Conservation (phyloP, 2,888 invertebrate species). For the Cyrtodaria siliqua region DNA sequence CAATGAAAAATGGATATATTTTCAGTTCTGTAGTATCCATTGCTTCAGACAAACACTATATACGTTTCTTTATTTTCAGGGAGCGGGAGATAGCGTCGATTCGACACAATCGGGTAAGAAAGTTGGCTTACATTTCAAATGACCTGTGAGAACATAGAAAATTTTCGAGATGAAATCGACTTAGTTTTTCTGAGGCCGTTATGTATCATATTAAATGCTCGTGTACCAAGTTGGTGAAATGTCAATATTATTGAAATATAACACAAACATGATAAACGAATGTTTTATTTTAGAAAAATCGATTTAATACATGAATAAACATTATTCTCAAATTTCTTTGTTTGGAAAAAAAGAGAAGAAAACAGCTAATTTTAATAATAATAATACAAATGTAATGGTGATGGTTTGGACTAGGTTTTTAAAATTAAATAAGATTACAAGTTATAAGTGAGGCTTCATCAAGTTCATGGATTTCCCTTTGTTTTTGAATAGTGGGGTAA, state of each 20-base stretch:
- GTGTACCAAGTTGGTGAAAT: background rate
- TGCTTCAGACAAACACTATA: background rate
- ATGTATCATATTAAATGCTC: background rate
- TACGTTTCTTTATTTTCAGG: slow-evolving; percentile 43
- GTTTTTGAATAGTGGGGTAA: no score
- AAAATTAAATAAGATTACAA: no score
- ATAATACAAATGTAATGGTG: no score
- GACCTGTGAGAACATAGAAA: slow-evolving; percentile 47
- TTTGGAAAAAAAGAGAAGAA: no score
- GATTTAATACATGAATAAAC: no score
- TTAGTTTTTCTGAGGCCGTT: background rate
- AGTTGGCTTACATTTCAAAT: slow-evolving; percentile 27
- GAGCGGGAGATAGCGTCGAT: slow-evolving; percentile 43
- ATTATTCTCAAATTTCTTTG: no score
- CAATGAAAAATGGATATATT: background rate
- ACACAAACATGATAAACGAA: no score
- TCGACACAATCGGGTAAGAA: slow-evolving; percentile 59
- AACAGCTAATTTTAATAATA: no score
- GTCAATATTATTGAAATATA: background rate
- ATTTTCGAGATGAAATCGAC: slow-evolving; percentile 19
- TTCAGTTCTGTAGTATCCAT: background rate
- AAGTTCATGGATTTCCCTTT: no score
- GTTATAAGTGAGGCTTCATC: no score
- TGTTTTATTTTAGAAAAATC: no score
- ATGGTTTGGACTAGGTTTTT: no score